Percentiles rank a stretch among this genome's conserved stretches.
phyloP scores from a whole-genome alignment of 30 jellyfish, hydroid and myxozoan genomes.

The Hydractinia echinata region DNA sequence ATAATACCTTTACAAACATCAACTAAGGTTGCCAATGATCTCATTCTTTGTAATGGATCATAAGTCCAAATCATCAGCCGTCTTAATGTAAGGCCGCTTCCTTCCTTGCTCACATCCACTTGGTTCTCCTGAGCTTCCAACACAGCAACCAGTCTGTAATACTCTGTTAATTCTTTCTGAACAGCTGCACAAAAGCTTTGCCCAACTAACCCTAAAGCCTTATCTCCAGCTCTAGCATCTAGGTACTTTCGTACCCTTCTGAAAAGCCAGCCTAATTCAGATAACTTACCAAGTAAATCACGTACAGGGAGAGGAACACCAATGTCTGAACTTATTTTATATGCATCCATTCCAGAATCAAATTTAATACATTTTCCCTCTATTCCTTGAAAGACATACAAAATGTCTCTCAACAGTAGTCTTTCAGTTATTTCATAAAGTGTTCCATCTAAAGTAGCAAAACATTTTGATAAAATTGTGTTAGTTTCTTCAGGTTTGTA shows the following conservation, averaged over 20 bases:
- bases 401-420: conserved; percentile 71
- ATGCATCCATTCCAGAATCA: conserved; percentile 83
- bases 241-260: conserved; percentile 77
- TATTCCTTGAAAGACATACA: conserved; percentile 95
- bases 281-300: conserved; percentile 74
- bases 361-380: conserved; percentile 79
- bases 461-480: conserved; percentile 50
- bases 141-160: conserved; percentile 85
- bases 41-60: conserved; percentile 90
- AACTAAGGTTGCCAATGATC: conserved; percentile 90
- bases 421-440: conserved; percentile 88
- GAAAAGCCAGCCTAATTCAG: conserved; percentile 93
- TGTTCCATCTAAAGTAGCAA: conserved; percentile 66
- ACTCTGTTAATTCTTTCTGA: conserved; percentile 84
- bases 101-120: conserved; percentile 5
- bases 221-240: conserved; percentile 87
- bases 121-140: conserved; percentile 93
- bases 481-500: conserved; percentile 50
- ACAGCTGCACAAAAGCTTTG: conserved; percentile 97
- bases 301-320: conserved; percentile 96
- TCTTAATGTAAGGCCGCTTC: conserved; percentile 76
- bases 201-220: conserved; percentile 95
- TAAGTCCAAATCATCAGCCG: conserved; percentile 95
- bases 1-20: conserved; percentile 83
- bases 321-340: conserved; percentile 59